Base-by-base conservation (phyloP, 1,140 invertebrate species). In the Pemphigus obesinymphae region DNA sequence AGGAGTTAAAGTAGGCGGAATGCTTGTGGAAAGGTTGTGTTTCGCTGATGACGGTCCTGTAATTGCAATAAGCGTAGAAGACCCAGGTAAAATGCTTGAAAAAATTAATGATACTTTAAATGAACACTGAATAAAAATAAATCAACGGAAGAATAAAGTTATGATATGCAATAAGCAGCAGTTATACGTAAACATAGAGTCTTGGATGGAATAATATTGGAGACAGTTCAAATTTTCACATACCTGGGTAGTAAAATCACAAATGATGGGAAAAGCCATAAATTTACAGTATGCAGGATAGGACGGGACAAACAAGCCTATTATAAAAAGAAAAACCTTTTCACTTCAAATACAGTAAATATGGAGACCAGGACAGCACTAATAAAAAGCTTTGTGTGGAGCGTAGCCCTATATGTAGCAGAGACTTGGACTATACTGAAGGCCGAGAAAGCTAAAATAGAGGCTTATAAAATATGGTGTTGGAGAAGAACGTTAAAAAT, bases 381-480 rank as follows among this genome's bases (percentile, higher is more conserved):
- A 6, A 45, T 45, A 11, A 11, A 45, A 45, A 75, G 72, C 8
- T 75, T 50, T 31, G 40, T 48, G 72, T 75, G 72, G 72, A 75
- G 40, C 20, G 43, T 75, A 31, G 72, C 72, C 3, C 29, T 75
- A 29, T 75, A 75, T 37, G 72, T 4, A 31, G 31, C 72, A 75
- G 40, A 75, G 40, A 48, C 43, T 29, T 23, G 72, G 72, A 75
- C 72, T 13, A 55, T 50, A 55, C n/a, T 50, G 45, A 75, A 75
- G 17, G 66, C 66, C 13, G 83, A 84, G 15, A 61, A 83, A 11
- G 23, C 58, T 13, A 83, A 81, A n/a, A 84, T 85, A 37, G 83
- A 84, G 34, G 84, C 84, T n/a, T 84, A 85, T 68, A 84, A 85
- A 29, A 84, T 84, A 84, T 85, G 84, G 83, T 84, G 83, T 48